phyloP scores from a whole-genome alignment of 2,113 vertebrate genomes.

The Odocoileus virginianus region DNA sequence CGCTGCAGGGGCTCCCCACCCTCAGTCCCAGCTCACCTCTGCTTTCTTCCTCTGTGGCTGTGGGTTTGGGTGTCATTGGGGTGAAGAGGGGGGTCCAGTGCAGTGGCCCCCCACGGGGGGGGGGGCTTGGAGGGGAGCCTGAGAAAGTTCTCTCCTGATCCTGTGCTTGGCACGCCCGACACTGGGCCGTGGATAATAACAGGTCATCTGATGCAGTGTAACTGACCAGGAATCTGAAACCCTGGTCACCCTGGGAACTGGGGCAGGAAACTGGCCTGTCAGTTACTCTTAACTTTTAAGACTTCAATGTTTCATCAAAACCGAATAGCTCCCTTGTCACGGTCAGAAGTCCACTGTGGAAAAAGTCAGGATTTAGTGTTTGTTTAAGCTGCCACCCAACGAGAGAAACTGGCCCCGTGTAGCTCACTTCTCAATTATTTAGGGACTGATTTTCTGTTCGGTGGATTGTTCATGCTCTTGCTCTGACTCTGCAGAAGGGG shows the following conservation, averaged over 20 bases:
- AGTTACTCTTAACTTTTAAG: constrained; percentile 64
- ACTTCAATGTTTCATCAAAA: constrained; percentile 68
- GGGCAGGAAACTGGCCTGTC: constrained; percentile 45
- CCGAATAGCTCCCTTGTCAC: constrained; percentile 61
- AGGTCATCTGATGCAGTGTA: constrained; percentile 55
- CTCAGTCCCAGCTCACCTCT: neutral
- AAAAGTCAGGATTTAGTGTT: constrained; percentile 69
- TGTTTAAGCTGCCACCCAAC: constrained; percentile 54
- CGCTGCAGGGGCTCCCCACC: neutral
- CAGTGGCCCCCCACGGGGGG: neutral
- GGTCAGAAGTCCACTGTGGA: constrained; percentile 63
- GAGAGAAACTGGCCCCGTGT: neutral
- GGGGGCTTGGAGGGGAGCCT: constrained; percentile 35
- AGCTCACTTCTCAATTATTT: neutral
- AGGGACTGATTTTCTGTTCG: neutral
- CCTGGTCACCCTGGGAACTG: constrained; percentile 67
- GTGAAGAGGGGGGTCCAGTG: neutral
- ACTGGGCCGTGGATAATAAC: neutral
- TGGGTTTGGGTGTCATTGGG: rapidly evolving
- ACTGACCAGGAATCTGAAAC: constrained; percentile 40
- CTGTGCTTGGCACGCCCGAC: neutral
- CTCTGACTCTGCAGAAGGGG: neutral
- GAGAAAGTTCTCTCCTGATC: constrained; percentile 62
- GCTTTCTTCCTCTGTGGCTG: neutral
- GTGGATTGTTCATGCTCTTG: neutral